phyloP scores from a whole-genome alignment of 2,888 invertebrate species.

The Dione juno region DNA sequence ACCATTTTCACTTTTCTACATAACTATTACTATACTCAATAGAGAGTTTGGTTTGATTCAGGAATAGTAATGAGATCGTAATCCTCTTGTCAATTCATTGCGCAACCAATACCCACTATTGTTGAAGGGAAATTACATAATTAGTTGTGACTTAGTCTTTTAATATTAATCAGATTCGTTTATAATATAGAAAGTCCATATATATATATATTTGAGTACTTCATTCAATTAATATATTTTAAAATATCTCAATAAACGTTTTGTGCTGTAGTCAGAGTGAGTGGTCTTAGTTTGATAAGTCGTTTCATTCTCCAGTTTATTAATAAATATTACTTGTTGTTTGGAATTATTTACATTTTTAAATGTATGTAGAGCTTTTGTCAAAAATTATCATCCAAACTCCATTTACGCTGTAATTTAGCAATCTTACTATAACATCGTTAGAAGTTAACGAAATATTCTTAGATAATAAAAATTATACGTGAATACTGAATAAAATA shows the following conservation, averaged over 20 bases:
- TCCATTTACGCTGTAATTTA: no score
- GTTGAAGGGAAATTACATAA: conserved; percentile 26
- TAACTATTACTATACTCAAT: conserved; percentile 49
- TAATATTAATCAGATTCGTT: neutral
- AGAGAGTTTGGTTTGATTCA: conserved; percentile 29
- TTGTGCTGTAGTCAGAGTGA: no score
- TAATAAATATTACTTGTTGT: neutral
- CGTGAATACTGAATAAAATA: neutral
- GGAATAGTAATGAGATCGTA: conserved; percentile 53
- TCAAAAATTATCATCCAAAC: no score
- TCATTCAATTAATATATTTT: neutral
- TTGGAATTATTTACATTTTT: no score
- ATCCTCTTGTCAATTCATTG: conserved; percentile 51
- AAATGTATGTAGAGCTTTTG: no score
- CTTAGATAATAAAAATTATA: neutral
- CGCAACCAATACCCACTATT: conserved; percentile 49
- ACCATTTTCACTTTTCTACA: conserved; percentile 78
- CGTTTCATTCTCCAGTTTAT: no score
- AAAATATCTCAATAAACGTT: no score
- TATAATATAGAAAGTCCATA: neutral
- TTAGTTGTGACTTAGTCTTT: neutral
- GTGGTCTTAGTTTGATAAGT: no score
- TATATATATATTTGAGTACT: neutral
- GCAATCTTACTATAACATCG: neutral
- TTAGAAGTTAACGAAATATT: neutral